These are phyloP conservation scores for Drepana falcataria DNA, from an alignment of 2,888 invertebrate species.

Conservation along the genomic window DNA sequence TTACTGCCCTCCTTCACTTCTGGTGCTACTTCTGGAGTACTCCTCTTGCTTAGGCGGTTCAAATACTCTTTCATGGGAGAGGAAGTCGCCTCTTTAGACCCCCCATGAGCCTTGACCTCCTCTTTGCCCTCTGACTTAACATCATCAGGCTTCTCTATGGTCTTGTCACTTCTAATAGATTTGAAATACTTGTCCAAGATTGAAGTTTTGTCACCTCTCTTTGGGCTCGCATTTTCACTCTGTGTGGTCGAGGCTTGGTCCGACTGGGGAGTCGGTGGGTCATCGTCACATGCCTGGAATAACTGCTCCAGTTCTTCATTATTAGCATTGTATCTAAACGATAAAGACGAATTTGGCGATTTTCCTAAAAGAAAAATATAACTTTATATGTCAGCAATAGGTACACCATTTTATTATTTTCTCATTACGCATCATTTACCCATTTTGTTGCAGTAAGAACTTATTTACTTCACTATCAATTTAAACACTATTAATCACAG, in stretches of 20 bases:
- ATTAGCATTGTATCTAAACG: slow-evolving; percentile 87
- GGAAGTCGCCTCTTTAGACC: slow-evolving; percentile 57
- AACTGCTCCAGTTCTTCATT: slow-evolving; percentile 86
- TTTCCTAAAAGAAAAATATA: slow-evolving; percentile 48
- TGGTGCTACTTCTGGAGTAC: slow-evolving; percentile 77
- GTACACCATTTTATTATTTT: too few relatives aligned
- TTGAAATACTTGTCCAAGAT: slow-evolving; percentile 75
- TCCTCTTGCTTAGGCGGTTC: slow-evolving; percentile 80
- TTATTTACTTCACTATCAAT: too few relatives aligned
- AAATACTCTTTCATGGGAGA: slow-evolving; percentile 79
- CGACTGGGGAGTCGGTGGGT: slow-evolving; percentile 67
- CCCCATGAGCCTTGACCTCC: slow-evolving; percentile 39
- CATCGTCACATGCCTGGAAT: slow-evolving; percentile 80
- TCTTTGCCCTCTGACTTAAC: slow-evolving; percentile 43
- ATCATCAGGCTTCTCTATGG: slow-evolving; percentile 50
- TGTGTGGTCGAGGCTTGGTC: slow-evolving; percentile 52
- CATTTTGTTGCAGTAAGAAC: not conserved
- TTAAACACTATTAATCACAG: not conserved
- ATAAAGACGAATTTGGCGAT: slow-evolving; percentile 69
- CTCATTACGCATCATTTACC: not conserved
- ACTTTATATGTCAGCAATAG: too few relatives aligned
- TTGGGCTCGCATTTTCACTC: slow-evolving; percentile 64
- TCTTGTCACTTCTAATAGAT: slow-evolving; percentile 58
- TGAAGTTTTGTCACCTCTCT: slow-evolving; percentile 64
- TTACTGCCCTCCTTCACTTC: slow-evolving; percentile 63